Conservation (phyloP, 2,797 vertebrate genomes). For the Vultur gryphus region DNA sequence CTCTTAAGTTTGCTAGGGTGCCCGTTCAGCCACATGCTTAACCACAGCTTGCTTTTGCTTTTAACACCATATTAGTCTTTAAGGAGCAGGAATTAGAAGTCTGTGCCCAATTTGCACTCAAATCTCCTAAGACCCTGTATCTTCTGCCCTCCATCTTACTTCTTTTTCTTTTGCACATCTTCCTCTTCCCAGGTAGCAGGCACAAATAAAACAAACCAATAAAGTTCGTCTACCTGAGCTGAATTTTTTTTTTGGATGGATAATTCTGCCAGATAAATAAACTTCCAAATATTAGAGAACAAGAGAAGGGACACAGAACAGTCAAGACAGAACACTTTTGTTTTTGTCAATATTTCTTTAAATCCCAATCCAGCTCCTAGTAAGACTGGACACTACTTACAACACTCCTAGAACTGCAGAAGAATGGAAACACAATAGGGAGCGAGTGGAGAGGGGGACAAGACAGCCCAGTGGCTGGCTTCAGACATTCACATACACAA, state of each 20-base stretch:
- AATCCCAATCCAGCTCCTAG: slow-evolving; percentile 72
- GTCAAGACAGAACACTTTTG: slow-evolving; percentile 70
- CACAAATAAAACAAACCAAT: slow-evolving; percentile 9
- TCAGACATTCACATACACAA: slow-evolving; percentile 70
- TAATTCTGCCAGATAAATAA: slow-evolving; percentile 47
- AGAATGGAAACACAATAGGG: slow-evolving; percentile 68
- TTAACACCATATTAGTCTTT: neutral
- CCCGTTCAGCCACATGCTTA: neutral
- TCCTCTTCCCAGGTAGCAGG: slow-evolving; percentile 45
- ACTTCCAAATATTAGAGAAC: slow-evolving; percentile 41
- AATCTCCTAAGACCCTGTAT: neutral
- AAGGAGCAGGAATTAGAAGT: slow-evolving; percentile 7
- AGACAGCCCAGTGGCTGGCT: slow-evolving; percentile 69
- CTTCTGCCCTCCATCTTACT: neutral
- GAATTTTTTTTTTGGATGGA: neutral
- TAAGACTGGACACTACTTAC: slow-evolving; percentile 72
- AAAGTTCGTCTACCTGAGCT: slow-evolving; percentile 35
- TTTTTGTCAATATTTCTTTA: slow-evolving; percentile 68
- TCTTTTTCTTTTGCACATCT: neutral
- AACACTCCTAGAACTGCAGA: slow-evolving; percentile 70
- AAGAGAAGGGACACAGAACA: slow-evolving; percentile 70
- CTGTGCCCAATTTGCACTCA: neutral
- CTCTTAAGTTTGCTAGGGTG: slow-evolving; percentile 25
- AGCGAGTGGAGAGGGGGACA: slow-evolving; percentile 49
- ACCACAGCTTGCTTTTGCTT: neutral